A percentile compares a stretch with the other conserved stretches of the same genome.
Evolutionary conservation across 2,797 vertebrate genomes (phyloP).

Genomic region (Glyptemys insculpta): DNA sequence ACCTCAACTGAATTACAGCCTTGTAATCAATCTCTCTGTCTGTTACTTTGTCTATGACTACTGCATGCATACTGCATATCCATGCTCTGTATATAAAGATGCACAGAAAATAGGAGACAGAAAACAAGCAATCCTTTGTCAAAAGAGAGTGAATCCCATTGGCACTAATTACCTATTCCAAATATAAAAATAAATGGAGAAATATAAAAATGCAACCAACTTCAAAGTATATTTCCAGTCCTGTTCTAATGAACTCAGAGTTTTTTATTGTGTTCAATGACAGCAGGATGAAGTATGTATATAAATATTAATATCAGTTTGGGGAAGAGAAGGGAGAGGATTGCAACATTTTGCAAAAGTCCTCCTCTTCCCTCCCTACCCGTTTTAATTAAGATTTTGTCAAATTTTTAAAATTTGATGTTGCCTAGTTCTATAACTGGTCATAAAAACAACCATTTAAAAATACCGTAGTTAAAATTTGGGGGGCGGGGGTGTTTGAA

Average conservation of each 20-base stretch:
- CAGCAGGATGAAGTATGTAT: background rate
- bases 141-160: conserved; percentile 16
- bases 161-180: conserved; percentile 12
- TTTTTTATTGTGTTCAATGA: background rate
- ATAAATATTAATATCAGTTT: background rate
- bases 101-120: conserved; percentile 18
- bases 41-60: background rate
- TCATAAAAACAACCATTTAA: background rate
- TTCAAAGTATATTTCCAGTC: conserved; percentile 1
- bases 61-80: conserved; percentile 8
- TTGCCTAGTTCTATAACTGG: background rate
- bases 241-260: background rate
- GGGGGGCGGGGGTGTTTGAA: background rate
- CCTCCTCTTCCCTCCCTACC: background rate
- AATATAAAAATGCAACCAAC: background rate
- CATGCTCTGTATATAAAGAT: background rate
- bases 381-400: background rate
- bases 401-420: background rate
- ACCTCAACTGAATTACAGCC: conserved; percentile 25
- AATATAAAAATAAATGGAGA: background rate
- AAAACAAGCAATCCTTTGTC: conserved; percentile 6
- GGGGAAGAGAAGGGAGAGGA: background rate
- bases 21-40: conserved; percentile 25
- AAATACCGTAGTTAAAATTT: background rate
- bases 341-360: background rate